Conservation (phyloP, 1,140 invertebrate genomes). For the Heterodera carotae region DNA sequence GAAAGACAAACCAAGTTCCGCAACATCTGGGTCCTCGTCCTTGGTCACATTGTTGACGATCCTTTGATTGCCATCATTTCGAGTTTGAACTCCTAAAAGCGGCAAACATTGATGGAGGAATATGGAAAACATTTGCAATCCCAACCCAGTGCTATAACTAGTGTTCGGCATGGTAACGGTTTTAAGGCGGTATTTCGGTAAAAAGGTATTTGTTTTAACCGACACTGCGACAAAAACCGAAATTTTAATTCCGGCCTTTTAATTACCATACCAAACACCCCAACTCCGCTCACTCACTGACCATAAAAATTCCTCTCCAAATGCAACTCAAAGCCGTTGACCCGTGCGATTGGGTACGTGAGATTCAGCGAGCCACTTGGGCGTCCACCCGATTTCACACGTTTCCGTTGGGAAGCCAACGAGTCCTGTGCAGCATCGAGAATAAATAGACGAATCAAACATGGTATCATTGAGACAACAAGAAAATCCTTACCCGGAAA, state of each 20-base stretch:
- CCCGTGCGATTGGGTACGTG: constrained; percentile 53
- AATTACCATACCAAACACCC: neutral
- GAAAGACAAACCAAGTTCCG: neutral
- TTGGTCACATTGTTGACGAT: neutral
- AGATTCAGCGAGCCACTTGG: constrained; percentile 31
- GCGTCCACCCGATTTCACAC: constrained; percentile 16
- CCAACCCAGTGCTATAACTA: too few species aligned
- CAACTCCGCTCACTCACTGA: constrained; percentile 14
- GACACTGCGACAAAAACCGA: too few species aligned
- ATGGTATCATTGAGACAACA: neutral
- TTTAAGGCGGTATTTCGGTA: too few species aligned
- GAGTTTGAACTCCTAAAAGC: neutral
- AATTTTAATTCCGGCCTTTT: too few species aligned
- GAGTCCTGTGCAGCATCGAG: constrained; percentile 10
- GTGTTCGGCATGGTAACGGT: too few species aligned
- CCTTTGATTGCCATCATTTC: neutral
- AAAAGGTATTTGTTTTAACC: too few species aligned
- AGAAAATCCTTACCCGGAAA: constrained; percentile 36
- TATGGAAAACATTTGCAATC: too few species aligned
- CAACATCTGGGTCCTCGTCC: constrained; percentile 1
- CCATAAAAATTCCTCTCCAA: constrained; percentile 61
- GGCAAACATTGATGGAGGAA: too few species aligned
- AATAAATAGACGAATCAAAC: neutral
- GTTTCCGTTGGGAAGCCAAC: constrained; percentile 15
- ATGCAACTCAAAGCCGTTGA: constrained; percentile 55